phyloP scores from a whole-genome alignment of 2,113 vertebrate species.

The Oryzias javanicus region DNA sequence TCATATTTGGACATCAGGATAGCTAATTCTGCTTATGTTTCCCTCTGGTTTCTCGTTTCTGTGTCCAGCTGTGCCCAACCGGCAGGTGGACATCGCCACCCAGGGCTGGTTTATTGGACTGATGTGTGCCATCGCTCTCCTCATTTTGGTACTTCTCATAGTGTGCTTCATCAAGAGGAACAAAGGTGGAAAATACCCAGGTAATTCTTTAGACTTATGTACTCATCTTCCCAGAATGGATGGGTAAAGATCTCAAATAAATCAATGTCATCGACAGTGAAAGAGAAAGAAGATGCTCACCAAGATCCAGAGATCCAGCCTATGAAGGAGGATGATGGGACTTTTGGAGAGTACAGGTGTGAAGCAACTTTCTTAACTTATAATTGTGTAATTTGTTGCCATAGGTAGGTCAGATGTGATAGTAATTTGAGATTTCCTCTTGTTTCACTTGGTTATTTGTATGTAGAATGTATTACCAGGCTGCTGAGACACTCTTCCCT shows the following conservation, averaged over 20 bases:
- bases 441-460: slow-evolving; percentile 32
- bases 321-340: slow-evolving; percentile 98
- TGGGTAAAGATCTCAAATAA: neutral
- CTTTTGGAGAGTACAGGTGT: slow-evolving; percentile 98
- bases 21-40: slow-evolving; percentile 9
- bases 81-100: slow-evolving; percentile 94
- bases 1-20: neutral
- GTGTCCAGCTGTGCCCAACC: slow-evolving; percentile 85
- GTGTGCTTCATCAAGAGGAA: slow-evolving; percentile 98
- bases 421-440: no score
- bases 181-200: slow-evolving; percentile 98
- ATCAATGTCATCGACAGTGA: slow-evolving; percentile 77
- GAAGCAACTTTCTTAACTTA: slow-evolving; percentile 15
- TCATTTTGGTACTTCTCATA: slow-evolving; percentile 94
- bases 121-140: slow-evolving; percentile 96
- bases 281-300: slow-evolving; percentile 98
- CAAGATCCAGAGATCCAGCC: slow-evolving; percentile 97
- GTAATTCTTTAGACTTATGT: slow-evolving; percentile 59
- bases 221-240: neutral
- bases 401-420: no score
- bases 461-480: slow-evolving; percentile 60
- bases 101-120: slow-evolving; percentile 99
- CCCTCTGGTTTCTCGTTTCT: slow-evolving; percentile 2
- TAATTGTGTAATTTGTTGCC: no score
- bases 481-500: slow-evolving; percentile 46